Base-by-base conservation (phyloP, 1,140 invertebrate species). In the Ephestia elutella region DNA sequence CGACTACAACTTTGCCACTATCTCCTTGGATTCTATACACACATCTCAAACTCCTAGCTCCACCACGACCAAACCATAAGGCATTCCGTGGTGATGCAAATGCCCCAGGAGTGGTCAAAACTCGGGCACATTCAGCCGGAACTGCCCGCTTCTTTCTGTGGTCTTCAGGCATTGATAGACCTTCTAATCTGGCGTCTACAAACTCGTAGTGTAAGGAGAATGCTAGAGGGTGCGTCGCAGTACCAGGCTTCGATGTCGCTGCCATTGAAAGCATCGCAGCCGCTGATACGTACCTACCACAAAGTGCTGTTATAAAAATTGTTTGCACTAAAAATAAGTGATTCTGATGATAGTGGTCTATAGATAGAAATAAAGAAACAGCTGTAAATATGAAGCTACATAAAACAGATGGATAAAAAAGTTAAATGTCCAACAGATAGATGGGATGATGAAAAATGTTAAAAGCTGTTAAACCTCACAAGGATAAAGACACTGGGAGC, bases 131-230 rank as follows among this genome's bases (percentile, higher is more conserved):
- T 38, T 77, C 78, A 10, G 66, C 57, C 28, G 76, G 80, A 55
- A 72, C 69, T 10, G 73, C 68, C 17, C 76, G 74, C 15, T 73
- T 68, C 3, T 75, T 64, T 20, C 75, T 65, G 17, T 77, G 79
- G 15, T 73, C 73, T 1, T 65, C 65, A 0, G 71, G 66, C 13
- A 80, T 56, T 19, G 69, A 68, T 17, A 56, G 71, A 0, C 90
- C 91, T 1, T 90, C 89, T 59, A 96, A 90, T 49, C 93, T 84
- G 0, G 95, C 95, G 73, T 96, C 94, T 1, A 96, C 92, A 68
- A 97, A 96, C 79, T 97, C 95, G 78, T 96, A 96, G 57, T 94
- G 91, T 30, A 94, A 73, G 30, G 90, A 86, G 71, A 93, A 94
- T 20, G 90, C 87, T 1, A 92, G 90, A 7, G 92, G 93, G 70